Conservation (phyloP, 2,888 invertebrate genomes). For the Tromatobia lineatoria region DNA sequence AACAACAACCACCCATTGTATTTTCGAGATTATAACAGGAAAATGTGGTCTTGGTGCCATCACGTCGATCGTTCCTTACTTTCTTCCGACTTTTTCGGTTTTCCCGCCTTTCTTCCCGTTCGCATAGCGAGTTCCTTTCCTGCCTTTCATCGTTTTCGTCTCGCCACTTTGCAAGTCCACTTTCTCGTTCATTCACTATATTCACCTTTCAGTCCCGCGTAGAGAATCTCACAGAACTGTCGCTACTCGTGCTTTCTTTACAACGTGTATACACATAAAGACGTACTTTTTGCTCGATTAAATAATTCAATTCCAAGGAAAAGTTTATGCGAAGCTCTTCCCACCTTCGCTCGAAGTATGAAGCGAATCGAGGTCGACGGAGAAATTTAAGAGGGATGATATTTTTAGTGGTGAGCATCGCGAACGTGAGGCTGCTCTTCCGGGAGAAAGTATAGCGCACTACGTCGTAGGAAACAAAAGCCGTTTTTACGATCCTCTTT, state of each 20-base stretch:
- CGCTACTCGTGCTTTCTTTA: too few species aligned
- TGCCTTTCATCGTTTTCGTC: slow-evolving; percentile 34
- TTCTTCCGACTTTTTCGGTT: slow-evolving; percentile 33
- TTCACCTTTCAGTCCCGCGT: too few species aligned
- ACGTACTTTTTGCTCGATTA: slow-evolving; percentile 7
- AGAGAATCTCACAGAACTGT: not conserved
- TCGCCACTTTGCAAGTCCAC: slow-evolving; percentile 17
- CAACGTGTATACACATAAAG: not conserved
- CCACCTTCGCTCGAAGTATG: not conserved
- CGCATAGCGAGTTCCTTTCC: not conserved
- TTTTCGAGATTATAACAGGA: too few species aligned
- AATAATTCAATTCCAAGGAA: slow-evolving; percentile 41
- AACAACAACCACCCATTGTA: too few species aligned
- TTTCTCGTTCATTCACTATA: slow-evolving; percentile 21
- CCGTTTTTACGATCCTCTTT: slow-evolving; percentile 62
- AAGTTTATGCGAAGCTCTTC: slow-evolving; percentile 2
- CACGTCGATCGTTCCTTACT: slow-evolving; percentile 41
- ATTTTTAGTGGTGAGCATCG: slow-evolving; percentile 48
- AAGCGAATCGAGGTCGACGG: slow-evolving; percentile 53
- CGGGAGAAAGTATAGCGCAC: slow-evolving; percentile 42
- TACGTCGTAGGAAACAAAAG: slow-evolving; percentile 62
- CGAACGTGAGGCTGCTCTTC: slow-evolving; percentile 25
- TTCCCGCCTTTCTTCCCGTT: not conserved
- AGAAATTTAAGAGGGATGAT: slow-evolving; percentile 45
- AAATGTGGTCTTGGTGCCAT: too few species aligned